These are phyloP conservation scores for Nyleta sp. DNA, from an alignment of 2,888 invertebrate genomes.

Conservation along the genomic window DNA sequence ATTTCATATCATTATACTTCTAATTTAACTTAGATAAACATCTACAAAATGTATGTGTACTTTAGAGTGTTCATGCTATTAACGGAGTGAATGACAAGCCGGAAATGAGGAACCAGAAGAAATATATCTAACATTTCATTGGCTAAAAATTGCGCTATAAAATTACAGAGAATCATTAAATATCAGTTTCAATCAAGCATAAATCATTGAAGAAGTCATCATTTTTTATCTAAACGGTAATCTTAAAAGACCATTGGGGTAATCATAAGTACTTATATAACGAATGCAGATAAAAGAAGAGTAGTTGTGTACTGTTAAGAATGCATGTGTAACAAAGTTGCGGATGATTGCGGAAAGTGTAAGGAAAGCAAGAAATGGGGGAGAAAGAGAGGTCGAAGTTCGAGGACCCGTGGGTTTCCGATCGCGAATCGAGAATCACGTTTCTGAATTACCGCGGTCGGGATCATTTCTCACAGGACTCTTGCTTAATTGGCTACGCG, in stretches of 20 bases:
- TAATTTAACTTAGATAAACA: conserved; percentile 57
- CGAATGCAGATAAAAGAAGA: background rate
- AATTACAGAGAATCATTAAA: conserved; percentile 16
- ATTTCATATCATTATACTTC: conserved; percentile 55
- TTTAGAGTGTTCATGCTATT: conserved; percentile 40
- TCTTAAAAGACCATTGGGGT: background rate
- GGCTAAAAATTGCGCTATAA: conserved; percentile 15
- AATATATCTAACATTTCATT: conserved; percentile 20
- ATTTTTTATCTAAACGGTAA: background rate
- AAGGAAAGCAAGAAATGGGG: conserved; percentile 52
- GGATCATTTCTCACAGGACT: conserved; percentile 68
- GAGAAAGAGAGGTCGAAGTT: conserved; percentile 65
- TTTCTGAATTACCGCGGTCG: conserved; percentile 66
- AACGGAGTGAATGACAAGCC: conserved; percentile 55
- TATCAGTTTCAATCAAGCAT: conserved; percentile 35
- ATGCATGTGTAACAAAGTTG: conserved; percentile 15
- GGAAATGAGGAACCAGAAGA: conserved; percentile 38
- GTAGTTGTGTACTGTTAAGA: background rate
- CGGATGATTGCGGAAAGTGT: conserved; percentile 60
- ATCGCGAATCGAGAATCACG: conserved; percentile 69
- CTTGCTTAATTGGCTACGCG: conserved; percentile 70
- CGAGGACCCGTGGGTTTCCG: conserved; percentile 58
- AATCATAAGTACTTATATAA: background rate
- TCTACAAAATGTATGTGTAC: conserved; percentile 46
- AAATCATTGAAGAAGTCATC: conserved; percentile 20